These are phyloP conservation scores for Uloborus plumipes DNA, from an alignment of 2,888 invertebrate species.

Conservation along the genomic window DNA sequence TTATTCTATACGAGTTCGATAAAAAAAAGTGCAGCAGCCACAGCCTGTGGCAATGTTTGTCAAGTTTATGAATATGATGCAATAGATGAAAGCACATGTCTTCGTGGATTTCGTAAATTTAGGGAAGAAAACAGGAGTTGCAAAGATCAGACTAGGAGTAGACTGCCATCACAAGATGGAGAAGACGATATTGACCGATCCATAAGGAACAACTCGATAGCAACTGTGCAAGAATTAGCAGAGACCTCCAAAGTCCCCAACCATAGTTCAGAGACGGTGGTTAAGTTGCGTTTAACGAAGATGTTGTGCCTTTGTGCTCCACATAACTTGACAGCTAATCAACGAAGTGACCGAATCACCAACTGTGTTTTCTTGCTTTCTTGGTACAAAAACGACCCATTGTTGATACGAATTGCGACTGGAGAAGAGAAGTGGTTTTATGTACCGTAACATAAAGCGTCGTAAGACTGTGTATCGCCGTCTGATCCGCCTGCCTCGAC, in stretches of 20 bases:
- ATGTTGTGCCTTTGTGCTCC: slow-evolving; percentile 5
- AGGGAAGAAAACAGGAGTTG: slow-evolving; percentile 16
- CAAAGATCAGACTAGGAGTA: slow-evolving; percentile 10
- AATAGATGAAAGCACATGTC: slow-evolving; percentile 2
- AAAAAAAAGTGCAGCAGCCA: slow-evolving; percentile 6
- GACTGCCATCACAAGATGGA: slow-evolving; percentile 10
- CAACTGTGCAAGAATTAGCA: slow-evolving; percentile 2
- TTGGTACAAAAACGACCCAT: slow-evolving; percentile 3
- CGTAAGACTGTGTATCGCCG: slow-evolving; percentile 13
- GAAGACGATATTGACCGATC: slow-evolving; percentile 12
- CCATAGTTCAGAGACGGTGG: background rate
- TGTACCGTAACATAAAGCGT: slow-evolving; percentile 17
- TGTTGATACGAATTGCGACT: slow-evolving; percentile 9
- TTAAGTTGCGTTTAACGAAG: slow-evolving; percentile 3
- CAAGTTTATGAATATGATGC: slow-evolving; percentile 10
- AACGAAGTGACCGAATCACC: slow-evolving; percentile 3
- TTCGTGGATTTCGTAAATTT: slow-evolving; percentile 13
- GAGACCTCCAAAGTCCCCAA: background rate
- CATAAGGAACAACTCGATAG: slow-evolving; percentile 13
- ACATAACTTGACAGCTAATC: slow-evolving; percentile 5
- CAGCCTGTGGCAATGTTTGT: slow-evolving; percentile 12
- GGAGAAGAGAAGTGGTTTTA: slow-evolving; percentile 22
- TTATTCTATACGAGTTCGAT: slow-evolving; percentile 2
- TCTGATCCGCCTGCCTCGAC: slow-evolving; percentile 8
- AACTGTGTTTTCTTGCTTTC: slow-evolving; percentile 17